phyloP scores from a whole-genome alignment of 2,113 vertebrate genomes.

The Falcunculus frontatus region DNA sequence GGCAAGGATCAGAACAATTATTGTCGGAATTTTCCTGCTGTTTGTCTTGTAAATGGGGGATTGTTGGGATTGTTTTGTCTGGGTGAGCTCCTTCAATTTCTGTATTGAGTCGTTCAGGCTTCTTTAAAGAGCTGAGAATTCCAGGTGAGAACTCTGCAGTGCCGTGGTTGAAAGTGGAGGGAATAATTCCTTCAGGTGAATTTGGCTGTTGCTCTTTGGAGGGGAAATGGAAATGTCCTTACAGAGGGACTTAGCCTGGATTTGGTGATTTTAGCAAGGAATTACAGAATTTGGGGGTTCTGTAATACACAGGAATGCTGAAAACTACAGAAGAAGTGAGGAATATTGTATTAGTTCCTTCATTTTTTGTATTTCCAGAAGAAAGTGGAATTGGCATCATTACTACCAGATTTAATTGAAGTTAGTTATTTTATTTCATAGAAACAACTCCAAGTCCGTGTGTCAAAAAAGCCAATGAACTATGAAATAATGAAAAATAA shows the following conservation, averaged over 20 bases:
- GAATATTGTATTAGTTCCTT: not conserved
- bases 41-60: too few relatives aligned
- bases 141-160: not conserved
- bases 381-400: not conserved
- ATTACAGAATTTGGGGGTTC: not conserved
- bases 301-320: not conserved
- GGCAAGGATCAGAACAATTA: rapidly evolving
- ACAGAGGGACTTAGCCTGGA: not conserved
- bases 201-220: not conserved
- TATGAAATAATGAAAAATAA: not conserved
- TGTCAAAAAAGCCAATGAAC: not conserved
- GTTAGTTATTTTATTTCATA: not conserved
- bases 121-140: not conserved
- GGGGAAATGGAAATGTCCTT: not conserved
- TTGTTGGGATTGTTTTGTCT: not conserved
- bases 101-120: rapidly evolving
- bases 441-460: not conserved
- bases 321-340: not conserved
- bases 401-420: not conserved
- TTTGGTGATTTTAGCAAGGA: not conserved
- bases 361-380: not conserved
- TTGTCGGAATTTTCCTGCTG: not conserved
- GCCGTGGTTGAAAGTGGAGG: not conserved
- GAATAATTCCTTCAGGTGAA: not conserved
- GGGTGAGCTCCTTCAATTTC: too few relatives aligned